These are phyloP conservation scores for Nettapus auritus DNA, from an alignment of 2,113 vertebrate genomes.

Conservation along the genomic window DNA sequence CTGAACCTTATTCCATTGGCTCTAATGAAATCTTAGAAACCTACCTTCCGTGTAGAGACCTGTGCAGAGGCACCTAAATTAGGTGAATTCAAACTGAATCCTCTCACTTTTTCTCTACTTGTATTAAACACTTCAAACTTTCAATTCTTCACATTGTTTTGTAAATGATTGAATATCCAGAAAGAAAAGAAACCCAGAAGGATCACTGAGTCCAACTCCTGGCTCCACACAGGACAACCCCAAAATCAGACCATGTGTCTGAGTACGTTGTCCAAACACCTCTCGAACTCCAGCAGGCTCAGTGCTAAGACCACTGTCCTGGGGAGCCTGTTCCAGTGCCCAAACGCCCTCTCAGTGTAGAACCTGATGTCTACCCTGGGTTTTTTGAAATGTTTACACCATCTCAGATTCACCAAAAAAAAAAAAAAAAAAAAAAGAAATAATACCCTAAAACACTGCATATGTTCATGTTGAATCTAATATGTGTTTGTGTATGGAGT, in stretches of 20 bases:
- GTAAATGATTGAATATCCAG: background rate
- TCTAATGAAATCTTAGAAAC: background rate
- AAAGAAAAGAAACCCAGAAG: background rate
- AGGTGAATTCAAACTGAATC: background rate
- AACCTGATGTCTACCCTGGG: background rate
- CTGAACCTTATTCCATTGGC: background rate
- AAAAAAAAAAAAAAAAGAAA: too few relatives aligned
- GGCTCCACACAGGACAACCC: background rate
- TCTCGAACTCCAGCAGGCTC: background rate
- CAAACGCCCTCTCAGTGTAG: background rate
- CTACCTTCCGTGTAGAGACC: background rate
- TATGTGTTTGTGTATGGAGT: background rate
- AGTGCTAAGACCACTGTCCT: background rate
- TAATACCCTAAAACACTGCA: background rate
- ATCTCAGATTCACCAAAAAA: background rate
- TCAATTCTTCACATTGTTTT: background rate
- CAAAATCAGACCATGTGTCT: background rate
- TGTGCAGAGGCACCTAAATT: background rate
- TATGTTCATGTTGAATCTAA: background rate
- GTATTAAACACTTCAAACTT: background rate
- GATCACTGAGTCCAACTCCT: background rate
- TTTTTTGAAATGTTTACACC: background rate
- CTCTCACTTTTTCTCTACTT: background rate
- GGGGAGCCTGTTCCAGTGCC: background rate
- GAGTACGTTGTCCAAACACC: background rate